Conservation (phyloP, 2,888 invertebrate genomes). For the Ormia ochracea region DNA sequence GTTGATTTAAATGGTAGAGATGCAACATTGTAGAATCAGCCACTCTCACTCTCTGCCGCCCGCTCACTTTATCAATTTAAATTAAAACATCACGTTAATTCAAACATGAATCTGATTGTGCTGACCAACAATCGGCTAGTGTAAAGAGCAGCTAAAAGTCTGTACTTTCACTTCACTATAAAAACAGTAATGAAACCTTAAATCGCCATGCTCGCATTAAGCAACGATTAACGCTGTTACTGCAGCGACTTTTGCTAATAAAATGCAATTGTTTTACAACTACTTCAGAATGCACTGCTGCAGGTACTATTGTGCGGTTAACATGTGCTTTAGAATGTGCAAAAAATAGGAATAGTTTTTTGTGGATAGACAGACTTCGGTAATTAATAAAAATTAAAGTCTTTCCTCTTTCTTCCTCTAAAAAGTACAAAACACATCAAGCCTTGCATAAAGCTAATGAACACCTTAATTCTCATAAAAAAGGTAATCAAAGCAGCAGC, state of each 20-base stretch:
- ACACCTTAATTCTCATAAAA: too few relatives aligned
- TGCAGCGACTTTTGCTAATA: slow-evolving; percentile 52
- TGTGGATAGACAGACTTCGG: too few relatives aligned
- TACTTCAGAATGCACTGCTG: slow-evolving; percentile 48
- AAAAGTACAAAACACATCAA: too few relatives aligned
- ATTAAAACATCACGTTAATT: slow-evolving; percentile 13
- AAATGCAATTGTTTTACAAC: slow-evolving; percentile 54
- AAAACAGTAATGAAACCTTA: slow-evolving; percentile 33
- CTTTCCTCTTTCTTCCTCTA: too few relatives aligned
- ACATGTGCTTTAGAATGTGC: slow-evolving; percentile 27
- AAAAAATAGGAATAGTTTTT: not conserved
- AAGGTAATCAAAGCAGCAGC: too few relatives aligned
- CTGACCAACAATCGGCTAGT: too few relatives aligned
- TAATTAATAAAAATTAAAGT: too few relatives aligned
- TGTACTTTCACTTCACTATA: slow-evolving; percentile 25
- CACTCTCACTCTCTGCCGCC: not conserved
- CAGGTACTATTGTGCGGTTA: slow-evolving; percentile 50
- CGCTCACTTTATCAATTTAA: not conserved
- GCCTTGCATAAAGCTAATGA: too few relatives aligned
- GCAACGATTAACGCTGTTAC: slow-evolving; percentile 28
- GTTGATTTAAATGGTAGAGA: slow-evolving; percentile 5
- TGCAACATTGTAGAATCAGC: not conserved
- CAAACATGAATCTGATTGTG: not conserved
- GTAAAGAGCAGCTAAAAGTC: not conserved
- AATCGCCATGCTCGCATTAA: slow-evolving; percentile 40